Percentiles rank a stretch among this genome's conserved stretches.
Evolutionary conservation across 2,797 vertebrate species (phyloP).

Genomic region (Lagocephalus sceleratus): DNA sequence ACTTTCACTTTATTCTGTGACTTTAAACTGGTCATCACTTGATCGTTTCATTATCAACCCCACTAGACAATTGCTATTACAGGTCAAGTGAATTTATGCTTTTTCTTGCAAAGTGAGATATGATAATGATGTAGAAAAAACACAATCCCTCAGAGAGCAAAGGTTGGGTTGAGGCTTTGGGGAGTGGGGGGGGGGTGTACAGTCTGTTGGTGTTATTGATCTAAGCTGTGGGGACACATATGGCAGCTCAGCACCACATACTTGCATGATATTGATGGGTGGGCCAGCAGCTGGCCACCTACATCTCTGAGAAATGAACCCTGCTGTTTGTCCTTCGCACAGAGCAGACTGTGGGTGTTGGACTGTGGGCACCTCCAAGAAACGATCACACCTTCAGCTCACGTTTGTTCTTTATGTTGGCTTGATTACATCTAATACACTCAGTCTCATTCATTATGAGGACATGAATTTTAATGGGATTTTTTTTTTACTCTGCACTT

Average conservation of each 20-base stretch:
- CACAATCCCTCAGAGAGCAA: slow-evolving; percentile 54
- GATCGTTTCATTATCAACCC: slow-evolving; percentile 24
- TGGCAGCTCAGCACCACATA: slow-evolving; percentile 59
- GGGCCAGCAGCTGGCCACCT: slow-evolving; percentile 55
- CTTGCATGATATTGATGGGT: slow-evolving; percentile 62
- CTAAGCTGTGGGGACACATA: slow-evolving; percentile 57
- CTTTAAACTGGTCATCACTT: neutral
- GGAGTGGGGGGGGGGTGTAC: slow-evolving; percentile 36
- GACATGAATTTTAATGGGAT: too few species aligned
- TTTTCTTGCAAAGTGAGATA: slow-evolving; percentile 52
- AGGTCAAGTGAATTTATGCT: slow-evolving; percentile 40
- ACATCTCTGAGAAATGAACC: slow-evolving; percentile 53
- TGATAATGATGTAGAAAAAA: slow-evolving; percentile 65
- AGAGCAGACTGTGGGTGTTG: slow-evolving; percentile 12
- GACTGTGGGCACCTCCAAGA: slow-evolving; percentile 2
- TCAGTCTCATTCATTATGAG: neutral
- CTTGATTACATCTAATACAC: neutral
- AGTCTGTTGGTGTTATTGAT: slow-evolving; percentile 69
- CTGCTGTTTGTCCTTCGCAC: slow-evolving; percentile 46
- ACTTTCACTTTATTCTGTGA: neutral
- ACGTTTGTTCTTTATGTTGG: neutral
- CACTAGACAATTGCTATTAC: slow-evolving; percentile 7
- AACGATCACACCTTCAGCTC: neutral
- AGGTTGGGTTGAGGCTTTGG: slow-evolving; percentile 26
- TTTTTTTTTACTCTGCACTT: too few species aligned